Evolutionary conservation across 2,113 vertebrate genomes (phyloP).

Genomic region (Anoura caudifer): DNA sequence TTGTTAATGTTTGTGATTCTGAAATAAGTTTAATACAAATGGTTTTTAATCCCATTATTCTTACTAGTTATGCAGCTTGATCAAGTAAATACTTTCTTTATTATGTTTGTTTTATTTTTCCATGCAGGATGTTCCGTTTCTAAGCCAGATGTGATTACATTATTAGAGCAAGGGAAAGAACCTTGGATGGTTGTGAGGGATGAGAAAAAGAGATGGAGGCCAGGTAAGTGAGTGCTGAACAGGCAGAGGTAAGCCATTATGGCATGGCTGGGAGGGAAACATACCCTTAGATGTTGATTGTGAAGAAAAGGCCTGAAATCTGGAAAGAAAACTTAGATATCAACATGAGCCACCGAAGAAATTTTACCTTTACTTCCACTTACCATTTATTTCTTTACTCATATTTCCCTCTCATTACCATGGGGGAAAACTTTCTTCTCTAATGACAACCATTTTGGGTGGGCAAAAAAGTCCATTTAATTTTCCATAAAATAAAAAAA

Average conservation of each 20-base stretch:
- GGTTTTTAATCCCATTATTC: neutral
- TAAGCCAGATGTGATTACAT: slow-evolving; percentile 66
- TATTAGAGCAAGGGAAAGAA: slow-evolving; percentile 70
- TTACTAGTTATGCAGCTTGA: neutral
- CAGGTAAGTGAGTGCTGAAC: slow-evolving; percentile 39
- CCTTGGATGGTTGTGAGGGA: slow-evolving; percentile 55
- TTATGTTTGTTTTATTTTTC: neutral
- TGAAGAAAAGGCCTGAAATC: neutral
- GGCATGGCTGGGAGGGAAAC: neutral
- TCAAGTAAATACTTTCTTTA: neutral
- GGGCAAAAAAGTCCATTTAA: too few relatives aligned
- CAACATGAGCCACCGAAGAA: neutral
- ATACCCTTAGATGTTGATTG: neutral
- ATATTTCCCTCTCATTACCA: neutral
- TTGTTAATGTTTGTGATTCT: neutral
- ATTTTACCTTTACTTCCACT: neutral
- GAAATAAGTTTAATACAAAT: neutral
- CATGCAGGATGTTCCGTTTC: slow-evolving; percentile 58
- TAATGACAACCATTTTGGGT: neutral
- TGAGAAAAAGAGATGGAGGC: slow-evolving; percentile 39
- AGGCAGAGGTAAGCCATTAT: neutral
- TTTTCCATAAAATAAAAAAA: too few relatives aligned
- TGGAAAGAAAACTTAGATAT: slow-evolving; percentile 14
- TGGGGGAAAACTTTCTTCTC: neutral
- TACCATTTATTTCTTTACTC: neutral